A percentile compares a stretch with the other conserved stretches of the same genome.
Evolutionary conservation across 37 sponge, comb jelly and placozoan genomes (phyloP).

Genomic region (Lycopodina hypogea): DNA sequence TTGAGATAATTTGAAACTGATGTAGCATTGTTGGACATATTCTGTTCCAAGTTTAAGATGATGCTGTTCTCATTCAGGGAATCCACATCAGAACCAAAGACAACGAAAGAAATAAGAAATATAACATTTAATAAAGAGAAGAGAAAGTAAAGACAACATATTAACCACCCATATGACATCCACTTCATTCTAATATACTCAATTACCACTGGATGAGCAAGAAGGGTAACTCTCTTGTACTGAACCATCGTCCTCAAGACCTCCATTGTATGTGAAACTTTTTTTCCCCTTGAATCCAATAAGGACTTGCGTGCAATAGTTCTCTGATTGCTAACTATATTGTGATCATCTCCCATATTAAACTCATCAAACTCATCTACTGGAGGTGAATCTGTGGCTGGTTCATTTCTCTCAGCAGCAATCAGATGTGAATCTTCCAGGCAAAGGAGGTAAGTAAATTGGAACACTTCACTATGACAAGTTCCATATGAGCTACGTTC

Average conservation of each 20-base stretch:
- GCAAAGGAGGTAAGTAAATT: constrained; percentile 71
- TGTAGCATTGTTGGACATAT: not conserved
- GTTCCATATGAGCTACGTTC: not conserved
- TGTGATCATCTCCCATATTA: not conserved
- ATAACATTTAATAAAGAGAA: constrained; percentile 41
- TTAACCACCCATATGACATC: constrained; percentile 59
- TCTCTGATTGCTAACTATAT: not conserved
- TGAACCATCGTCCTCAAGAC: constrained; percentile 50
- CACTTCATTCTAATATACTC: constrained; percentile 66
- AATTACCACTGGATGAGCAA: constrained; percentile 66
- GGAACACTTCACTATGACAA: constrained; percentile 44
- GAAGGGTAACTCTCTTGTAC: constrained; percentile 41
- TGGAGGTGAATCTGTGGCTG: too few species aligned
- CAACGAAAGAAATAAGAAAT: constrained; percentile 50
- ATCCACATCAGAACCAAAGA: constrained; percentile 8
- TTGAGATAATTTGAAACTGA: not conserved
- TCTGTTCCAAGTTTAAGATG: not conserved
- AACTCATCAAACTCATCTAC: not conserved
- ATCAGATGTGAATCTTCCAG: not conserved
- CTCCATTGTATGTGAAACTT: constrained; percentile 16
- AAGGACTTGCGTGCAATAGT: not conserved
- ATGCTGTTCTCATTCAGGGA: not conserved
- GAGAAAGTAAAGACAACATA: constrained; percentile 12
- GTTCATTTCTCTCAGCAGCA: not conserved
- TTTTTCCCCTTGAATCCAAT: not conserved